Percentiles rank a stretch among this genome's conserved stretches.
Evolutionary conservation across 2,113 vertebrate species (phyloP).

Genomic region (Trichomycterus rosablanca): DNA sequence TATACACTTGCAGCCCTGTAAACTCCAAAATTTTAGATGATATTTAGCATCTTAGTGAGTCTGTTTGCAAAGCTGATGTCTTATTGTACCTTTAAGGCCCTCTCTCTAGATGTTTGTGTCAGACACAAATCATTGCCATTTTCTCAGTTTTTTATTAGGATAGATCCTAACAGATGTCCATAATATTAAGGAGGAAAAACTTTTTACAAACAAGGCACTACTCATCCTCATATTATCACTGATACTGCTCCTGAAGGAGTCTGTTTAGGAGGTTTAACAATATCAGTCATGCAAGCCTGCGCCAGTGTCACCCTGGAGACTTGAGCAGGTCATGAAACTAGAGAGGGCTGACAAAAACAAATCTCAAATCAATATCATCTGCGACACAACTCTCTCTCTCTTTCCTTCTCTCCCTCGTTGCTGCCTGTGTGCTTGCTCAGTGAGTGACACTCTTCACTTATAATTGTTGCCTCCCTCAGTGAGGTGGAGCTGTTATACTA

Average conservation of each 20-base stretch:
- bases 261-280: constrained; percentile 67
- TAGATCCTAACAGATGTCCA: constrained; percentile 29
- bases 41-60: too few relatives aligned
- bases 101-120: constrained; percentile 12
- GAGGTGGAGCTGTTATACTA: constrained; percentile 12
- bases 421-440: constrained; percentile 10
- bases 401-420: constrained; percentile 49
- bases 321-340: constrained; percentile 70
- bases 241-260: constrained; percentile 68
- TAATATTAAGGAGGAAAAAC: constrained; percentile 30
- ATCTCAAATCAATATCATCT: constrained; percentile 76
- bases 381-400: constrained; percentile 64
- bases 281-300: constrained; percentile 73
- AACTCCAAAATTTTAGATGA: too few relatives aligned
- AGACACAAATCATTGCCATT: constrained; percentile 4
- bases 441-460: constrained; percentile 41
- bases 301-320: constrained; percentile 70
- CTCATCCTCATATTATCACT: constrained; percentile 68
- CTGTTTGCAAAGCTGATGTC: constrained; percentile 7
- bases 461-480: constrained; percentile 37
- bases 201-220: constrained; percentile 41
- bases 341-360: constrained; percentile 77
- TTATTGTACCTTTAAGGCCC: constrained; percentile 10
- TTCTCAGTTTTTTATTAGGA: constrained; percentile 2
- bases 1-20: too few relatives aligned